phyloP scores from a whole-genome alignment of 2,797 vertebrate genomes.

The Chelon auratus region DNA sequence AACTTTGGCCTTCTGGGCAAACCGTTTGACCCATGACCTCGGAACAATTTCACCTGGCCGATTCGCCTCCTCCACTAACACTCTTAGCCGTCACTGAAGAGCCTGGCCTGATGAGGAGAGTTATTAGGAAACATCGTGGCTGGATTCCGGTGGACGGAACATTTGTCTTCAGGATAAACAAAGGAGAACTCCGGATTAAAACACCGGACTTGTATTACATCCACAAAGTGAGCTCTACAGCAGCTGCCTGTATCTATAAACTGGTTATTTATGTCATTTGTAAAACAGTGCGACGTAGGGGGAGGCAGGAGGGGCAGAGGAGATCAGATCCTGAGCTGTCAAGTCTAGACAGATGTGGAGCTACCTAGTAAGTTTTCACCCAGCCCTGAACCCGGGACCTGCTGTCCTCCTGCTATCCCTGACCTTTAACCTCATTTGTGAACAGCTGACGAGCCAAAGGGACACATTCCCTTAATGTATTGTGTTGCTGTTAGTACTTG shows the following conservation, averaged over 20 bases:
- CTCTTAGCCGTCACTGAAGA: background rate
- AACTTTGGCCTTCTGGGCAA: conserved; percentile 2
- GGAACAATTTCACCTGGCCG: conserved; percentile 16
- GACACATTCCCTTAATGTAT: background rate
- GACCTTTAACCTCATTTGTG: conserved; percentile 36
- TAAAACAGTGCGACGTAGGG: conserved; percentile 7
- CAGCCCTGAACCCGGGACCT: background rate
- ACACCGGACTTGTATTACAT: conserved; percentile 7
- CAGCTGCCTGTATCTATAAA: conserved; percentile 2
- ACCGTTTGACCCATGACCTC: conserved; percentile 41
- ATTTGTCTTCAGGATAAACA: conserved; percentile 11
- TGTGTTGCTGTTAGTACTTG: conserved; percentile 9
- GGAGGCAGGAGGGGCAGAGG: conserved; percentile 4
- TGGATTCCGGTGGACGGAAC: conserved; percentile 3
- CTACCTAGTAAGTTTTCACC: background rate
- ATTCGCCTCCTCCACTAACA: background rate
- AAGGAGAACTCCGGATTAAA: background rate
- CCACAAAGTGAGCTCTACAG: background rate
- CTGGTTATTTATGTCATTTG: background rate
- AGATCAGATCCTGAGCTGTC: background rate
- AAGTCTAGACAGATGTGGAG: background rate
- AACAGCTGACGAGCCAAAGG: background rate
- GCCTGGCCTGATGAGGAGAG: background rate
- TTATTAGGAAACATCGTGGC: background rate
- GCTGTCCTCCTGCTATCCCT: conserved; percentile 5